Conservation (phyloP, 1,140 invertebrate species). For the Parasteatoda tepidariorum region DNA sequence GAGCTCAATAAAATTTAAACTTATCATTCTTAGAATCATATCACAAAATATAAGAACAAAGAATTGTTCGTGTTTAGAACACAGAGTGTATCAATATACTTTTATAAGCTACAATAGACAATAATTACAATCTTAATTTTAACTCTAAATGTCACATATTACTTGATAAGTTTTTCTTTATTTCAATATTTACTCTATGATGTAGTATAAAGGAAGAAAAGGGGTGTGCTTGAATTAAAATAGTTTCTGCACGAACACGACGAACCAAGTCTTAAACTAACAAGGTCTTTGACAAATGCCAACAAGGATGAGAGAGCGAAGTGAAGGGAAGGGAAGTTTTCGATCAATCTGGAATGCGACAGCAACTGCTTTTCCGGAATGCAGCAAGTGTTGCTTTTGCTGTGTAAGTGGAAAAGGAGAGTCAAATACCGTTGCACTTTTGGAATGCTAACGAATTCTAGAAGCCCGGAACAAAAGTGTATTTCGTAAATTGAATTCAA, state of each 20-base stretch:
- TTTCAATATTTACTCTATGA: too few relatives aligned
- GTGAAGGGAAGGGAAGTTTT: conserved; percentile 17
- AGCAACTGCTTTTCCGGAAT: conserved; percentile 43
- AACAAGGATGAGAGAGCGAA: neutral
- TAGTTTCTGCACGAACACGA: conserved; percentile 16
- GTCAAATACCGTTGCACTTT: conserved; percentile 48
- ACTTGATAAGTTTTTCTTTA: too few relatives aligned
- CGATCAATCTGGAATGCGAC: conserved; percentile 57
- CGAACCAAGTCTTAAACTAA: conserved; percentile 45
- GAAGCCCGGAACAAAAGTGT: conserved; percentile 46
- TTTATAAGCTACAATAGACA: too few relatives aligned
- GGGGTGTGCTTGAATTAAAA: neutral
- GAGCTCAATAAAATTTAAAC: too few relatives aligned
- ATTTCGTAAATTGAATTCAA: conserved; percentile 53
- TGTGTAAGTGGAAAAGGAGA: conserved; percentile 3
- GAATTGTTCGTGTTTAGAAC: too few relatives aligned
- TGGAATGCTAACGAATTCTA: conserved; percentile 50
- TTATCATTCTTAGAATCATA: too few relatives aligned
- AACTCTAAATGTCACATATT: too few relatives aligned
- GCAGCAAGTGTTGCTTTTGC: conserved; percentile 56
- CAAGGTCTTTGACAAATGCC: conserved; percentile 57
- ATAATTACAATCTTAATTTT: too few relatives aligned
- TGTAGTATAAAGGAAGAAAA: too few relatives aligned
- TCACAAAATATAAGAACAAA: too few relatives aligned
- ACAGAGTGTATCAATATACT: too few relatives aligned